These are phyloP conservation scores for Cryptotermes secundus DNA, from an alignment of 1,140 invertebrate species.

Conservation along the genomic window DNA sequence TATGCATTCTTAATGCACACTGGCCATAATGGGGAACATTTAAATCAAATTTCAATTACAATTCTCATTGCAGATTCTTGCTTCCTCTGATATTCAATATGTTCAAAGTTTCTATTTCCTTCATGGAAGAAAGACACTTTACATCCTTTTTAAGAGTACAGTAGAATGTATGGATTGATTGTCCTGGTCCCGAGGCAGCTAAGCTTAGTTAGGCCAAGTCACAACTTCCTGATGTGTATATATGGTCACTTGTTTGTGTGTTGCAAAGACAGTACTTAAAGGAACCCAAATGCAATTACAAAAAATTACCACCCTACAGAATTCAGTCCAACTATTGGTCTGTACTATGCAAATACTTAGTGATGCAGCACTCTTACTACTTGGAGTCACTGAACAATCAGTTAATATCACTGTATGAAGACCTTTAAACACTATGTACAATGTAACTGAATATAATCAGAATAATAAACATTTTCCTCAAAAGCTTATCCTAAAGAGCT, in stretches of 20 bases:
- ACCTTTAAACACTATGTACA: too few relatives aligned
- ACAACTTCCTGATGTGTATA: slow-evolving; percentile 13
- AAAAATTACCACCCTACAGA: neutral
- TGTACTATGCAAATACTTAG: neutral
- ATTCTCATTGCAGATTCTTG: neutral
- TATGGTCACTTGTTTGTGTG: neutral
- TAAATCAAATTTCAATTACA: neutral
- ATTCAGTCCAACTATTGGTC: neutral
- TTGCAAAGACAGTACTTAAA: neutral
- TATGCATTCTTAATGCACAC: neutral
- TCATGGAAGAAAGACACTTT: slow-evolving; percentile 9
- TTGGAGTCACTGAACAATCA: too few relatives aligned
- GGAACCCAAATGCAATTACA: neutral
- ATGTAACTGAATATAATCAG: neutral
- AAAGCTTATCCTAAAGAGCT: too few relatives aligned
- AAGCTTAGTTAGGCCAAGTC: slow-evolving; percentile 5
- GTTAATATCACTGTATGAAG: too few relatives aligned
- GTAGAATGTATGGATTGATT: neutral
- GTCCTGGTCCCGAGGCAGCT: slow-evolving; percentile 11
- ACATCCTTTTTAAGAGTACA: neutral
- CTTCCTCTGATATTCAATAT: neutral
- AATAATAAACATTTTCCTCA: neutral
- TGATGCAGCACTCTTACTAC: too few relatives aligned
- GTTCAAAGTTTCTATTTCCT: neutral
- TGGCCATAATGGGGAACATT: slow-evolving; percentile 11